Evolutionary conservation across 2,888 invertebrate species (phyloP).

Genomic region (Nephrotoma appendiculata): DNA sequence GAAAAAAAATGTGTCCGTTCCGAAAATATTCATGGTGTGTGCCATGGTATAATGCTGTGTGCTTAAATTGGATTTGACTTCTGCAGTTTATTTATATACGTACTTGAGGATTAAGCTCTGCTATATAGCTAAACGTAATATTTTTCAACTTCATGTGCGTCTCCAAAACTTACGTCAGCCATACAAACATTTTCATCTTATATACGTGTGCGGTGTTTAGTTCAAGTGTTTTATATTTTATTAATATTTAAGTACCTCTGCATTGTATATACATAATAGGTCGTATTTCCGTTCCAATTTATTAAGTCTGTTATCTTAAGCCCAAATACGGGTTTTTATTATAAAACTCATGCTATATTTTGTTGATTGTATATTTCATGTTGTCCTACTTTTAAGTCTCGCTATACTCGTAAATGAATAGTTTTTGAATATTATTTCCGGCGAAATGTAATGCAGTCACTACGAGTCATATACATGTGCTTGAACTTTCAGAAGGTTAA

Average conservation of each 20-base stretch:
- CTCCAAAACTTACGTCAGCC: neutral
- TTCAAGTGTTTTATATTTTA: neutral
- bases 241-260: neutral
- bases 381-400: neutral
- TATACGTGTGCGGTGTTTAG: neutral
- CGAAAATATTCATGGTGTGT: neutral
- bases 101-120: neutral
- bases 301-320: neutral
- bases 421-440: no score
- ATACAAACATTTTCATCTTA: neutral
- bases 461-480: no score
- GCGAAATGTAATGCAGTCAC: no score
- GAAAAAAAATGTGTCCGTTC: neutral
- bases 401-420: neutral
- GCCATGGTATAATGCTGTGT: neutral
- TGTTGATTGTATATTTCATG: neutral
- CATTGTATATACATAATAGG: no score
- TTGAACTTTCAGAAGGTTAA: no score
- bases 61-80: neutral
- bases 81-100: neutral
- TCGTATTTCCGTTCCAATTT: neutral
- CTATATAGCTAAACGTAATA: neutral
- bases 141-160: neutral
- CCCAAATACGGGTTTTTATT: neutral
- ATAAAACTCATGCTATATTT: neutral